These are phyloP conservation scores for Eupeodes luniger DNA, from an alignment of 2,888 invertebrate genomes.

Conservation along the genomic window DNA sequence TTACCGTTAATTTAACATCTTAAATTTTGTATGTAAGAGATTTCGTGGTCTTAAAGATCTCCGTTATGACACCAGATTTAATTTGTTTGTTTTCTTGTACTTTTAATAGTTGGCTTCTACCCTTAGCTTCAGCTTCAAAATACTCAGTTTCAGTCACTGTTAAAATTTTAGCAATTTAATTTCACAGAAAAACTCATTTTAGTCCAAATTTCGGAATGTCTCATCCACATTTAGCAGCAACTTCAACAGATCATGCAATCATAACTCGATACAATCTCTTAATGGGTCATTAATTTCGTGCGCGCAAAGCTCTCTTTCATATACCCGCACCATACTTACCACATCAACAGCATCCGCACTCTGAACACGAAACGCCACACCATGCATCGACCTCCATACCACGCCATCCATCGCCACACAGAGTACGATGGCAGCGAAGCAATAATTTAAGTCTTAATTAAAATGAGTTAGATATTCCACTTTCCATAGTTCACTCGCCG, in stretches of 20 bases:
- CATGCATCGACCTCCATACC: background rate
- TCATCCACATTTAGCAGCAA: background rate
- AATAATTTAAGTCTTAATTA: constrained; percentile 68
- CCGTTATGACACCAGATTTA: too few relatives aligned
- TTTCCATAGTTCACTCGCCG: background rate
- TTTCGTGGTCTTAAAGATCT: too few relatives aligned
- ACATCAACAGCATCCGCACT: constrained; percentile 25
- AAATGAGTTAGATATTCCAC: constrained; percentile 63
- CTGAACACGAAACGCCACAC: background rate
- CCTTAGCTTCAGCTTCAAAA: too few relatives aligned
- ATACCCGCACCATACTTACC: constrained; percentile 9
- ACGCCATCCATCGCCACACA: background rate
- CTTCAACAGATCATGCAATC: constrained; percentile 11
- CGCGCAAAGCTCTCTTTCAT: constrained; percentile 1
- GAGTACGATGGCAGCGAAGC: background rate
- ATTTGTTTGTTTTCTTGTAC: too few relatives aligned
- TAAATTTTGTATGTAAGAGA: too few relatives aligned
- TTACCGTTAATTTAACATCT: too few relatives aligned
- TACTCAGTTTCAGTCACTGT: too few relatives aligned
- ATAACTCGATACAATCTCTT: constrained; percentile 43
- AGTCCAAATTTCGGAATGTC: background rate
- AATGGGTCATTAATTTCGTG: constrained; percentile 49
- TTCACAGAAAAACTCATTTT: background rate
- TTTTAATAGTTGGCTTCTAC: too few relatives aligned
- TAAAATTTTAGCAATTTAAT: too few relatives aligned